Evolutionary conservation across 2,888 invertebrate species (phyloP), one percentile per base, ranked within the genome.

Genomic region (Lepeophtheirus nordmannii): DNA sequence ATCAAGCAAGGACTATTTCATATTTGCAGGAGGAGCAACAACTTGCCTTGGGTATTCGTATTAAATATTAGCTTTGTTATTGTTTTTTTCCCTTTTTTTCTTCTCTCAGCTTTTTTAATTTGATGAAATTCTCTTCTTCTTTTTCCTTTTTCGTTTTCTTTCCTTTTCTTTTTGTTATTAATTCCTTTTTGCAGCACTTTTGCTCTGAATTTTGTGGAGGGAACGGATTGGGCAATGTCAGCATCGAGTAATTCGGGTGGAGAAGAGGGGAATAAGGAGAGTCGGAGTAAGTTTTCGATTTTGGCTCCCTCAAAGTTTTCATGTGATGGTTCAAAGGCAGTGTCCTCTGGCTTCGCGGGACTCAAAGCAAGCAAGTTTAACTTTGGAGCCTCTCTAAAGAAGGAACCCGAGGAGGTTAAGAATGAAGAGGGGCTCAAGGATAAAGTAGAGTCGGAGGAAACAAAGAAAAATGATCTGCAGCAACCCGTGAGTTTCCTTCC

Each of bases 291-390:
- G 7, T 30, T 30, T 30, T 30, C 30, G 3, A 46, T 46, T 17
- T 8, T 46, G 53, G 53, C 53, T 5, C 53, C 53, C 53, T 46
- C 53, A 14, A 46, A 46, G 53, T 46, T 46, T 17, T 46, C 53
- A 2, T 46, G 1, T 8, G 53, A 17, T n/a, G 53, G 53, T n/a
- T 46, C 53, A 46, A 46, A n/a, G 53, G 1, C n/a, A 1, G 17
- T 14, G n/a, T 17, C n/a, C 53, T 46, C 53, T 14, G 53, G 53
- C 1, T 46, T 46, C 53, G 8, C n/a, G 14, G 53, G 53, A 5
- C 53, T 46, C 53, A 46, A 46, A 17, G 53, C 53, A 14, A 46
- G 53, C 53, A 46, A 46, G 53, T 46, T 46, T 8, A 46, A 46
- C 53, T 46, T 46, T 46, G 53, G 53, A 46, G 14, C 53, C 53